Conservation (phyloP, 2,888 invertebrate species). For the Tachina grossa region DNA sequence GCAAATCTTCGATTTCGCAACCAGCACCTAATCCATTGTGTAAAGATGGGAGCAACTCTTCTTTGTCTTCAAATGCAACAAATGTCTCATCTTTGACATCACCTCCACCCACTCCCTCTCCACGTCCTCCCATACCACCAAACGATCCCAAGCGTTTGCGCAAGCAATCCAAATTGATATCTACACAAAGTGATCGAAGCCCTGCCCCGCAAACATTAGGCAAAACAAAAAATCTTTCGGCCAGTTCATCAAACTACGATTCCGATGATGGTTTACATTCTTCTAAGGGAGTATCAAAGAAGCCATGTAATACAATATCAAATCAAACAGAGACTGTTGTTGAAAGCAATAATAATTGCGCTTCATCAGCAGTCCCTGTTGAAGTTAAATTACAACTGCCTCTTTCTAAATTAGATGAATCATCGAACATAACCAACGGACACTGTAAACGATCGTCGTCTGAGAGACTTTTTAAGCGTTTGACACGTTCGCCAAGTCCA, state of each 20-base stretch:
- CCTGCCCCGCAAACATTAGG: conserved; percentile 65
- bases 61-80: conserved; percentile 73
- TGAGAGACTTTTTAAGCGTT: conserved; percentile 75
- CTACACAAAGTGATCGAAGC: conserved; percentile 76
- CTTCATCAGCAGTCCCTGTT: conserved; percentile 75
- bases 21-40: conserved; percentile 17
- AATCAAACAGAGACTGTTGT: conserved; percentile 58
- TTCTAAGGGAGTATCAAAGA: conserved; percentile 1
- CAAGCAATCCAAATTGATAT: conserved; percentile 76
- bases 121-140: conserved; percentile 80
- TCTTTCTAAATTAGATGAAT: conserved; percentile 73
- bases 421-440: conserved; percentile 32
- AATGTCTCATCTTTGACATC: conserved; percentile 63
- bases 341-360: conserved; percentile 24
- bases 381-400: conserved; percentile 77
- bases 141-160: conserved; percentile 77
- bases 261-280: conserved; percentile 71
- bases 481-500: conserved; percentile 85
- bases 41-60: conserved; percentile 74
- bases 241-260: conserved; percentile 65
- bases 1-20: conserved; percentile 54
- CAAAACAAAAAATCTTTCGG: conserved; percentile 34
- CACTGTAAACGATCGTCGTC: conserved; percentile 49
- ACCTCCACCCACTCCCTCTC: conserved; percentile 64
- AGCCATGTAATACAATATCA: conserved; percentile 44